These are phyloP conservation scores for Bimastos eiseni DNA, from an alignment of 2,888 invertebrate genomes.

Conservation along the genomic window DNA sequence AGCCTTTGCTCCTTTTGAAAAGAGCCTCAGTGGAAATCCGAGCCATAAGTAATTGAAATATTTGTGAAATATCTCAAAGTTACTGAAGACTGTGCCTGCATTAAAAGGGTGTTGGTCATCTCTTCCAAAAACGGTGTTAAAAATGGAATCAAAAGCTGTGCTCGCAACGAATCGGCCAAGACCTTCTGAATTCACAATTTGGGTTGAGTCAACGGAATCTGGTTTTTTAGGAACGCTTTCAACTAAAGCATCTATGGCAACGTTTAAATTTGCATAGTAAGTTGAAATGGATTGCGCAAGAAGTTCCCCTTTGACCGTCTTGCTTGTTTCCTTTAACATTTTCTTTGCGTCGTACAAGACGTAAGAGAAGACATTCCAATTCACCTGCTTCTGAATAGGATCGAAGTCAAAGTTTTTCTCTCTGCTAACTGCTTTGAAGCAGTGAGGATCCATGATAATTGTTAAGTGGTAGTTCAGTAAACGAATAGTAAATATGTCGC, in stretches of 20 bases:
- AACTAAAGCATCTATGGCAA: slow-evolving; percentile 39
- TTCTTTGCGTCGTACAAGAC: slow-evolving; percentile 54
- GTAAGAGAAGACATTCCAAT: slow-evolving; percentile 61
- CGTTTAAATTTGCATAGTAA: slow-evolving; percentile 52
- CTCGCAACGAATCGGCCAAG: slow-evolving; percentile 54
- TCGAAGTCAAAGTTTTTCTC: slow-evolving; percentile 61
- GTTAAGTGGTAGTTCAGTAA: slow-evolving; percentile 59
- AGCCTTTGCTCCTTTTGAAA: slow-evolving; percentile 56
- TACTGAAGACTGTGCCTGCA: slow-evolving; percentile 54
- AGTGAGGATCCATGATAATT: slow-evolving; percentile 59
- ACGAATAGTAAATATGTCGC: slow-evolving; percentile 61
- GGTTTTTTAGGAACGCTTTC: not conserved
- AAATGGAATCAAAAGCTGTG: slow-evolving; percentile 60
- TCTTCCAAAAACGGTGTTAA: slow-evolving; percentile 61
- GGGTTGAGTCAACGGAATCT: not conserved
- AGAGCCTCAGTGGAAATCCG: slow-evolving; percentile 57
- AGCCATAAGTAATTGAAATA: slow-evolving; percentile 62
- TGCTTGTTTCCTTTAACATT: slow-evolving; percentile 59
- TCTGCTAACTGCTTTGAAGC: slow-evolving; percentile 55
- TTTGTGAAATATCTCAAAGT: slow-evolving; percentile 60
- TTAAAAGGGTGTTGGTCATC: slow-evolving; percentile 51
- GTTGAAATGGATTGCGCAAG: slow-evolving; percentile 50
- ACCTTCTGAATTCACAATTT: slow-evolving; percentile 39
- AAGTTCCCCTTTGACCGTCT: slow-evolving; percentile 56
- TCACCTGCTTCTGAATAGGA: slow-evolving; percentile 59